Percentiles rank a stretch among this genome's conserved stretches.
Evolutionary conservation across 2,113 vertebrate genomes (phyloP).

Genomic region (Egretta garzetta): DNA sequence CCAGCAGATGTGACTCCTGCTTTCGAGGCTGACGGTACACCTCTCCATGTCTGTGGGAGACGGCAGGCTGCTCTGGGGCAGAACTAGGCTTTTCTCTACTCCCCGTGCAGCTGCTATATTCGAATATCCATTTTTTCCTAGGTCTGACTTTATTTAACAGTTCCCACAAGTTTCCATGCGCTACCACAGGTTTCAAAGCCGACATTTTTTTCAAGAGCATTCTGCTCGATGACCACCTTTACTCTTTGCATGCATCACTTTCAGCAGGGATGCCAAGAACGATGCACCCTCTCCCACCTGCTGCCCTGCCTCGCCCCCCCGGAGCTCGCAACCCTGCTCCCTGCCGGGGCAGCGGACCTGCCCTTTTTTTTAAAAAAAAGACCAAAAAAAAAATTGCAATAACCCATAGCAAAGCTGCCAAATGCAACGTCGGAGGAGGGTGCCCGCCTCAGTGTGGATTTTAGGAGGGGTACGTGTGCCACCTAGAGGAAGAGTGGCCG

Average conservation of each 20-base stretch:
- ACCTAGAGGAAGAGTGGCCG: neutral
- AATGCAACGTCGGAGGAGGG: accelerated
- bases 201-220: neutral
- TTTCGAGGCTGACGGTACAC: neutral
- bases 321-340: accelerated
- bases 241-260: neutral
- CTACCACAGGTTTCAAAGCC: neutral
- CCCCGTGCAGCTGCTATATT: neutral
- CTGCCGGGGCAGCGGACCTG: accelerated
- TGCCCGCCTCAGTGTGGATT: neutral
- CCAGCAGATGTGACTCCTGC: neutral
- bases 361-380: too few species aligned
- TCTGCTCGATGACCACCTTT: neutral
- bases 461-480: neutral
- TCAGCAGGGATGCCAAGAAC: neutral
- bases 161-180: accelerated
- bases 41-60: neutral
- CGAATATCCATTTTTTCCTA: neutral
- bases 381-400: neutral
- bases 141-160: neutral
- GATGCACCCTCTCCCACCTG: too few species aligned
- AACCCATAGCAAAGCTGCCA: neutral
- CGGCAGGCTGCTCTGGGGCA: neutral
- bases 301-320: accelerated
- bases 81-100: neutral